Evolutionary conservation across 2,113 vertebrate genomes (phyloP), one percentile per base, ranked within the genome.

Genomic region (Chionomys nivalis): DNA sequence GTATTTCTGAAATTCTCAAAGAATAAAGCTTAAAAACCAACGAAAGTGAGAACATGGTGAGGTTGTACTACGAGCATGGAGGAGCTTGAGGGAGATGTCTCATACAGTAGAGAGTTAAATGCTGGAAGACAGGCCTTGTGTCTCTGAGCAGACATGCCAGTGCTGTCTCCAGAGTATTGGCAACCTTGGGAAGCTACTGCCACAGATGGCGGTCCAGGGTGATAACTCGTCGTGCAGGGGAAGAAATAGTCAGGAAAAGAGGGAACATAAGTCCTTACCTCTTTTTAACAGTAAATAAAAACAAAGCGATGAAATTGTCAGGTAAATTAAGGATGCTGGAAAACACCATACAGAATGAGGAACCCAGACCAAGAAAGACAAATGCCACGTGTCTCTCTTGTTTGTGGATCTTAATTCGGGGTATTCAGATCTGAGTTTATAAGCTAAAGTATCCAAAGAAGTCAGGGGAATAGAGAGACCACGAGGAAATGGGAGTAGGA

Each of bases 181-280:
- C 7, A 63, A 31, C 23, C 9, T 0, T 10, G 9, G 31, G 82
- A 39, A 85, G 58, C 61, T 33, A 10, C 9, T 58, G 58, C 52
- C 31, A 5, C 47, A 88, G 75, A 75, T 1, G 26, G 8, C 3
- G 28, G 42, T 44, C 28, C 2, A 26, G 23, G 24, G 4, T 9
- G 4, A 9, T 24, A 2, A 4, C 3, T 1, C 39, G 44, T 44
- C 1, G 0, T 33, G 5, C 16, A 36, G 1, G 14, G 42, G 0
- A 31, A 24, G 23, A 92, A 24, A 26, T n/a, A 28, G 3, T 39
- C 8, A 17, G 28, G 28, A 31, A 14, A 55, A 87, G 14, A 28
- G 23, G 2, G 11, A 55, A 65, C 19, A 3, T 7, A 23, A 26
- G 10, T 3, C 13, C 26, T 70, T 61, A 24, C 39, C 3, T 75